A percentile compares a stretch with the other conserved stretches of the same genome.
phyloP scores from a whole-genome alignment of 2,797 vertebrate genomes.

The Zenarchopterus dispar region DNA sequence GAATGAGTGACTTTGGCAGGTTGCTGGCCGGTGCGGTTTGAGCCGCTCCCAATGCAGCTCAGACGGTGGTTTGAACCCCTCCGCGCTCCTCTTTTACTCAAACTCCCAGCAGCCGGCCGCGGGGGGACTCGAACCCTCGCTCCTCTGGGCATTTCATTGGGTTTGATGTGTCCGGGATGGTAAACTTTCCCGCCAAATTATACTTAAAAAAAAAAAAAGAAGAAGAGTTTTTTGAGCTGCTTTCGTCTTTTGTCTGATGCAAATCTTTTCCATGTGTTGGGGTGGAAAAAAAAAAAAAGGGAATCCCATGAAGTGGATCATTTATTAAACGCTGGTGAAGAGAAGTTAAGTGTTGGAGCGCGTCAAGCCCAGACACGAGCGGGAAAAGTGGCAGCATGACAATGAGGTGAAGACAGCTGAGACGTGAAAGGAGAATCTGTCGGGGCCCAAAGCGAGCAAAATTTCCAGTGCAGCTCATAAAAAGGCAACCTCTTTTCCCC shows the following conservation, averaged over 20 bases:
- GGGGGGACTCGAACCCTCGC: constrained; percentile 40
- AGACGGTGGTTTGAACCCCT: constrained; percentile 63
- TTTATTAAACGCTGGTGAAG: constrained; percentile 55
- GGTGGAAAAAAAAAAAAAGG: constrained; percentile 29
- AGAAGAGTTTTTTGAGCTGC: background rate
- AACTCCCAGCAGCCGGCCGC: constrained; percentile 51
- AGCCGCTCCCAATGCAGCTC: constrained; percentile 66
- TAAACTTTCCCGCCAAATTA: constrained; percentile 35
- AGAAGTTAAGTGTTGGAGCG: constrained; percentile 46
- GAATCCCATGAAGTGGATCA: constrained; percentile 70
- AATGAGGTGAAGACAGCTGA: constrained; percentile 41
- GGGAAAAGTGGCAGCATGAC: constrained; percentile 35
- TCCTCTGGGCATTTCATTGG: too few relatives aligned
- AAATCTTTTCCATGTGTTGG: constrained; percentile 71
- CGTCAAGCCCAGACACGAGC: constrained; percentile 67
- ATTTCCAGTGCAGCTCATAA: constrained; percentile 26
- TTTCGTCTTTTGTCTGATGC: constrained; percentile 41
- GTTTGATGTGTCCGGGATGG: too few relatives aligned
- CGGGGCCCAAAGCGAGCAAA: constrained; percentile 31
- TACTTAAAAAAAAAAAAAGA: too few relatives aligned
- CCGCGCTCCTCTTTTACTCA: constrained; percentile 61
- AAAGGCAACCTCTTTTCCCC: constrained; percentile 14
- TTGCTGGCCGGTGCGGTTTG: constrained; percentile 77
- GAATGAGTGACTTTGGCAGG: constrained; percentile 78
- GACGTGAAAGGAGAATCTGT: constrained; percentile 52